These are phyloP conservation scores for Coregonus clupeaformis DNA, from an alignment of 2,113 vertebrate genomes.

Conservation along the genomic window DNA sequence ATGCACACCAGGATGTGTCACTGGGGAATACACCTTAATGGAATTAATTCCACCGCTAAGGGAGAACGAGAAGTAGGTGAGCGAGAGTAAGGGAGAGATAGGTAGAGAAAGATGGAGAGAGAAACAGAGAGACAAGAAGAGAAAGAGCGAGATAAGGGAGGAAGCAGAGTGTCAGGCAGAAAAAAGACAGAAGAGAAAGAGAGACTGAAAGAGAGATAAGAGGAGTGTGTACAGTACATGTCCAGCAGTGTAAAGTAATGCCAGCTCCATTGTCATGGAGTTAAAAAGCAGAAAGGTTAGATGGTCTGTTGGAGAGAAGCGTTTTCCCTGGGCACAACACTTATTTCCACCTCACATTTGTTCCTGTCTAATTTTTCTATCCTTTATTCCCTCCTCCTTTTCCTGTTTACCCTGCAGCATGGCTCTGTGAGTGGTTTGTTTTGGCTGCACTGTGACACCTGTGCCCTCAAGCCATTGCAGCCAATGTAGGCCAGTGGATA, in stretches of 20 bases:
- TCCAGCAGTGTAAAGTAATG: conserved; percentile 25
- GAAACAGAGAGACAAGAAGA: not conserved
- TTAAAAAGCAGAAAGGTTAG: conserved; percentile 55
- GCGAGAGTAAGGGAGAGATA: not conserved
- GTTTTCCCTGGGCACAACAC: too few species aligned
- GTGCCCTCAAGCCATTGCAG: not conserved
- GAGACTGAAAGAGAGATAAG: not conserved
- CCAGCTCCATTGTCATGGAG: conserved; percentile 38
- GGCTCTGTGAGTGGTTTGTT: not conserved
- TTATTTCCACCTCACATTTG: conserved; percentile 31
- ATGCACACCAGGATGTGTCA: too few species aligned
- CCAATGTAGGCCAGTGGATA: not conserved
- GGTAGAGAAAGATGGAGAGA: not conserved
- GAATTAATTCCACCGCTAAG: conserved; percentile 1
- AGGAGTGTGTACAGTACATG: conserved; percentile 1
- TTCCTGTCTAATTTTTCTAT: conserved; percentile 17
- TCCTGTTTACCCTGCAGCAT: not conserved
- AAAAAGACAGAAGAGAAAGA: not conserved
- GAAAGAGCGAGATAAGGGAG: not conserved
- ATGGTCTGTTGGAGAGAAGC: conserved; percentile 27
- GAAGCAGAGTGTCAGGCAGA: conserved; percentile 8
- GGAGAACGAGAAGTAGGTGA: conserved; percentile 13
- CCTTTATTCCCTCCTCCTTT: conserved; percentile 6
- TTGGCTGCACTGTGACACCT: not conserved
- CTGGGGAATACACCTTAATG: conserved; percentile 7